These are phyloP conservation scores for Ptychoptera albimana DNA, from an alignment of 2,888 invertebrate species.

Conservation along the genomic window DNA sequence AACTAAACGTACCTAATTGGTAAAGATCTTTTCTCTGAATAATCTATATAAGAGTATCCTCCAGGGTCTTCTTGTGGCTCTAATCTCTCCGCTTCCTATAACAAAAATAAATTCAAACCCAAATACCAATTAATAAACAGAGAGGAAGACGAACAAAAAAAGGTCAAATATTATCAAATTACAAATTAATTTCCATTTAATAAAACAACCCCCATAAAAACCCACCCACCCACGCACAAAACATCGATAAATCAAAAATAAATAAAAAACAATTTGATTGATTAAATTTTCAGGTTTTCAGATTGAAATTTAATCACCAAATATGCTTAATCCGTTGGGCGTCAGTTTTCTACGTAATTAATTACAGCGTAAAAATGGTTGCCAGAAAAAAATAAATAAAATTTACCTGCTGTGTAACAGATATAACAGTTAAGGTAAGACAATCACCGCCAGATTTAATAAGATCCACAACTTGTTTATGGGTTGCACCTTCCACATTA, in stretches of 20 bases:
- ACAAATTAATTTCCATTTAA: conserved; percentile 1
- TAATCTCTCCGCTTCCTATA: conserved; percentile 58
- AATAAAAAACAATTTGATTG: no score
- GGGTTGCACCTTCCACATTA: conserved; percentile 98
- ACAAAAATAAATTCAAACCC: no score
- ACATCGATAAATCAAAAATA: no score
- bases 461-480: conserved; percentile 97
- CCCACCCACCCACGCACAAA: no score
- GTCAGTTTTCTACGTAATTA: not conserved
- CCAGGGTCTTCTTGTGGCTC: conserved; percentile 66
- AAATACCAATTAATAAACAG: no score
- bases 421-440: conserved; percentile 88
- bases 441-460: conserved; percentile 98
- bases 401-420: conserved; percentile 76
- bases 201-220: not conserved
- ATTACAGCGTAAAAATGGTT: not conserved
- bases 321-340: no score
- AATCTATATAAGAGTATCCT: conserved; percentile 72
- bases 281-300: no score
- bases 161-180: not conserved
- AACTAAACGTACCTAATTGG: conserved; percentile 39
- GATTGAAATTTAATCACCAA: no score
- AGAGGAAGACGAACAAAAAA: conserved; percentile 13
- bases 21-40: conserved; percentile 83
- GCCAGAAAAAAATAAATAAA: conserved; percentile 1